Base-by-base conservation (phyloP, 2,888 invertebrate species). In the Galerucella nymphaeae region DNA sequence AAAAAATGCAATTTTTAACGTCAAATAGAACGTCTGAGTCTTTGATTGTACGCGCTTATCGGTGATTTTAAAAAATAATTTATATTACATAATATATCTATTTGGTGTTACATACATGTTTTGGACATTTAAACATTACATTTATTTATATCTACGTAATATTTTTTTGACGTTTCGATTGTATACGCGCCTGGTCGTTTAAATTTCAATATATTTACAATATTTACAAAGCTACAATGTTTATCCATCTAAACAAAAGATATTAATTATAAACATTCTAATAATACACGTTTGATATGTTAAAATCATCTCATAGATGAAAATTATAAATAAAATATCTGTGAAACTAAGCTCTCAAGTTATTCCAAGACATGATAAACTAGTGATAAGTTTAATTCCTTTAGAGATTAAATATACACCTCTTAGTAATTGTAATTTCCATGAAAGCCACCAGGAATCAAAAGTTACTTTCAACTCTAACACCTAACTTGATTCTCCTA, bases 101-200 rank as follows among this genome's bases (percentile, higher is more conserved):
- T 41, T 69, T 69, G 69, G 69, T 69, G 69, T 69, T 69, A 69
- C 53, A 62, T n/a, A 69, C 48, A 57, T 69, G 23, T 38, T 66
- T 69, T 69, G 69, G 62, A 69, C 69, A 69, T 61, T 69, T 42
- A 69, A n/a, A 62, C 69, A 61, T 45, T 55, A 55, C 14, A 38
- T 55, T 18, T 66, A 42, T 23, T 14, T 48, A 23, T 68, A 10
- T 61, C 42, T 45, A 58, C 41, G 38, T 23, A 30, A 3, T 30
- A 3, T 30, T 18, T 13, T 62, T 53, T 62, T 58, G 53, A 41
- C 53, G 48, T 62, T 48, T 45, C 55, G 70, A 70, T 70, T 70
- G 70, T 70, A 23, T 23, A 70, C 63, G 57, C 10, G 16, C 53
- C 63, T 70, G 70, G 70, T 70, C 70, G 57, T 9, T 61, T 53